Percentiles rank a stretch among this genome's conserved stretches.
These are phyloP conservation scores for Lathronympha strigana DNA, from an alignment of 2,888 invertebrate genomes.

Conservation along the genomic window DNA sequence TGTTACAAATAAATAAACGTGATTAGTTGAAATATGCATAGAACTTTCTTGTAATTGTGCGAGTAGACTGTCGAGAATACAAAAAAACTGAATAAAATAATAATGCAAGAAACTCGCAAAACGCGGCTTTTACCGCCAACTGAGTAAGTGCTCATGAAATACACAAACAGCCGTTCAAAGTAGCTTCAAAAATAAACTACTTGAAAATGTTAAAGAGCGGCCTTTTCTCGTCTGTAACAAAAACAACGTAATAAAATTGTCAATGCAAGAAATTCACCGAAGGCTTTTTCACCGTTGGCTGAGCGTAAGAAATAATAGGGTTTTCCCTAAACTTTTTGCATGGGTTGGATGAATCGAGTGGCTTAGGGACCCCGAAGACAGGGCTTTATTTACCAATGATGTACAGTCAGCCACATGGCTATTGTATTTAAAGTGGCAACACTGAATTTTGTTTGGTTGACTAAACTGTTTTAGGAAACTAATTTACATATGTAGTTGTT, in stretches of 20 bases:
- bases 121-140: too few species aligned
- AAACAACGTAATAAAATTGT: neutral
- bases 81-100: too few species aligned
- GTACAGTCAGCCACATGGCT: neutral
- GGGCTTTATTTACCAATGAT: neutral
- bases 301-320: neutral
- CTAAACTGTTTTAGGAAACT: too few species aligned
- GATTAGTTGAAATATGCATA: too few species aligned
- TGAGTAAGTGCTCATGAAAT: neutral
- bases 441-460: too few species aligned
- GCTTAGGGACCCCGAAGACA: neutral
- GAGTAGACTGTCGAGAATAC: too few species aligned
- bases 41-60: too few species aligned
- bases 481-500: too few species aligned
- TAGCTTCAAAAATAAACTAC: neutral
- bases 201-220: conserved; percentile 12
- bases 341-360: conserved; percentile 1
- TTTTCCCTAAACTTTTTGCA: neutral
- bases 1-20: too few species aligned
- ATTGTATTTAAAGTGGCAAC: too few species aligned
- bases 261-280: neutral
- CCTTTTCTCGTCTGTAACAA: neutral
- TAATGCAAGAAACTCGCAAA: too few species aligned
- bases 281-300: neutral
- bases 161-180: neutral